Evolutionary conservation across 2,888 invertebrate species (phyloP).

Genomic region (Drosophila glabriapex): DNA sequence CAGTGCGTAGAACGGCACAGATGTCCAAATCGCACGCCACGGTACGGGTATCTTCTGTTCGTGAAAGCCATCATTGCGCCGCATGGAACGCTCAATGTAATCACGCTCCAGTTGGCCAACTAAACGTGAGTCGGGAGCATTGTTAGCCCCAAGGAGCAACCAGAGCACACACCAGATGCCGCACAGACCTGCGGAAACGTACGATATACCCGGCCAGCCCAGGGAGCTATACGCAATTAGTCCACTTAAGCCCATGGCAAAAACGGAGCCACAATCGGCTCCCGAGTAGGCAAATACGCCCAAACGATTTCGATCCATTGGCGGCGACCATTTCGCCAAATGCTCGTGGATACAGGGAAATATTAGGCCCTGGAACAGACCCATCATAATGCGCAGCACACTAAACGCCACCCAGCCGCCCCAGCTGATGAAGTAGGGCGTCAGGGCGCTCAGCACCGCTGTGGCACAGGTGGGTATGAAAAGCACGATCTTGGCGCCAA

Average conservation of each 20-base stretch:
- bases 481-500: constrained; percentile 89
- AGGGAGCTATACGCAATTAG: constrained; percentile 86
- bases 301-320: constrained; percentile 87
- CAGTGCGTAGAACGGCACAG: constrained; percentile 87
- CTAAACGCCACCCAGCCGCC: constrained; percentile 88
- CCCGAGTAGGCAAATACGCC: constrained; percentile 87
- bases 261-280: constrained; percentile 88
- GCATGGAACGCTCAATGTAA: constrained; percentile 87
- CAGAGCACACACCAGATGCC: constrained; percentile 86
- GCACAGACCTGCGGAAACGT: constrained; percentile 86
- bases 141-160: constrained; percentile 87
- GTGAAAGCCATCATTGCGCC: constrained; percentile 63
- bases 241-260: constrained; percentile 88
- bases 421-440: constrained; percentile 89
- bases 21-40: constrained; percentile 88
- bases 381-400: constrained; percentile 88
- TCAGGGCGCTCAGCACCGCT: constrained; percentile 88
- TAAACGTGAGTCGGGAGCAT: constrained; percentile 86
- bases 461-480: constrained; percentile 87
- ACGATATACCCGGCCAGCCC: constrained; percentile 89
- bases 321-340: constrained; percentile 89
- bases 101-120: constrained; percentile 87
- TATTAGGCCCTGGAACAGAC: constrained; percentile 88
- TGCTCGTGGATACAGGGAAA: constrained; percentile 89
- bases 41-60: constrained; percentile 86